Conservation (phyloP, 2,888 invertebrate species). For the Temnothorax unifasciatus region DNA sequence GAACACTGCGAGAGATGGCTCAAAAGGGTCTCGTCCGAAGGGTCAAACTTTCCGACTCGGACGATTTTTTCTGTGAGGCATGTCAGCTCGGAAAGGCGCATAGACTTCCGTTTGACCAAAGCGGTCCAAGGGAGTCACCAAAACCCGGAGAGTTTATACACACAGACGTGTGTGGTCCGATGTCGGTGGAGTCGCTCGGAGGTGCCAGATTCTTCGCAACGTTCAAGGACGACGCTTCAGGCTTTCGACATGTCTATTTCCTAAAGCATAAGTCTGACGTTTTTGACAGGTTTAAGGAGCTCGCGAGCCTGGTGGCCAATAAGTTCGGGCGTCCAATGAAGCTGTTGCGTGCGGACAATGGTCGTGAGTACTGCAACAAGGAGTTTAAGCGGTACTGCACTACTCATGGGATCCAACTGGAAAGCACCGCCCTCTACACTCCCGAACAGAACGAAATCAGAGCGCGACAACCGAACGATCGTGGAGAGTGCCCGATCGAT, state of each 20-base stretch:
- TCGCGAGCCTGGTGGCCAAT: neutral
- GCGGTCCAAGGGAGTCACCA: neutral
- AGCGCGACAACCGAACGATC: no score
- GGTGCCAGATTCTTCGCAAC: neutral
- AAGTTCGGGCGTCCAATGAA: neutral
- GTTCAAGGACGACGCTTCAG: neutral
- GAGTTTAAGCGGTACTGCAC: no score
- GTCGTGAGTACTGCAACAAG: neutral
- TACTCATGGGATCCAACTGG: no score
- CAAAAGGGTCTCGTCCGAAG: constrained; percentile 60
- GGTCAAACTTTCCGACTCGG: constrained; percentile 44
- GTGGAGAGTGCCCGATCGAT: no score
- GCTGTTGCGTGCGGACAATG: neutral
- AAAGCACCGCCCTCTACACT: no score
- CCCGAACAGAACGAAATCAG: no score
- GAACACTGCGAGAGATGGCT: constrained; percentile 63
- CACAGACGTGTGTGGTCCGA: constrained; percentile 63
- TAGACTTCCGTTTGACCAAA: constrained; percentile 55
- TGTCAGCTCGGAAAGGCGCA: constrained; percentile 69
- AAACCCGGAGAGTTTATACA: constrained; percentile 35
- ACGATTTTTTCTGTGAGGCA: constrained; percentile 65
- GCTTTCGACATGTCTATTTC: neutral
- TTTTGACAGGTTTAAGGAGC: neutral
- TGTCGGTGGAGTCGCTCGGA: constrained; percentile 50
- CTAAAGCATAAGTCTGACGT: neutral